Evolutionary conservation across 1,140 invertebrate genomes (phyloP), one percentile per base, ranked within the genome.

Genomic region (Diabrotica undecimpunctata): DNA sequence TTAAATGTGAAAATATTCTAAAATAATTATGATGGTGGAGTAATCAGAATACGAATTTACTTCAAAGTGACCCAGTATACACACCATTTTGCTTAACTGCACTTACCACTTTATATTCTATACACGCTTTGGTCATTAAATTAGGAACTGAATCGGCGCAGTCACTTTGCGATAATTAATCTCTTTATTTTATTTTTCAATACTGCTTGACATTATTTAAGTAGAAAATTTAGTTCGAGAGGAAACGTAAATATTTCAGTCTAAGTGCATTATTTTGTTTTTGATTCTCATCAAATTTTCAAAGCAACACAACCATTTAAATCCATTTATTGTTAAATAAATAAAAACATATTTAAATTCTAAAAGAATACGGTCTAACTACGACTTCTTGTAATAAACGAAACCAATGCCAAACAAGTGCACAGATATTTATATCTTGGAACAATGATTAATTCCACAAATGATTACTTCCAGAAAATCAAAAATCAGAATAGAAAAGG

Each of bases 141-240:
- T 46, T 46, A 46, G 41, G n/a, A 46, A 46, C 41, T 10, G 41
- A 46, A 46, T 46, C 41, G 41, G 41, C 41, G n/a, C 41, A 46
- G 41, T 46, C 41, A 46, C 41, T n/a, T 8, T 5, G n/a, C 4
- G 41, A n/a, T 46, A 46, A 46, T 46, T 46, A 46, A 46, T 46
- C 41, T 46, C 6, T 46, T 46, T 46, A 46, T 46, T 46, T 46
- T 46, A 46, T 46, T 46, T 46, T 46, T 46, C 41, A 46, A 46
- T 46, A 46, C 41, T 5, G 8, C 41, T 8, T 46, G 41, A 46
- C n/a, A 46, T 46, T 46, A 46, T 46, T 46, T 5, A 46, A 46
- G 41, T 46, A 46, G 41, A 2, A 6, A 46, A 46, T n/a, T 46
- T n/a, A 46, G 41, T 46, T 46, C 41, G 3, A 6, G n/a, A 6